phyloP scores from a whole-genome alignment of 2,888 invertebrate species.

The Marronus borbonicus region DNA sequence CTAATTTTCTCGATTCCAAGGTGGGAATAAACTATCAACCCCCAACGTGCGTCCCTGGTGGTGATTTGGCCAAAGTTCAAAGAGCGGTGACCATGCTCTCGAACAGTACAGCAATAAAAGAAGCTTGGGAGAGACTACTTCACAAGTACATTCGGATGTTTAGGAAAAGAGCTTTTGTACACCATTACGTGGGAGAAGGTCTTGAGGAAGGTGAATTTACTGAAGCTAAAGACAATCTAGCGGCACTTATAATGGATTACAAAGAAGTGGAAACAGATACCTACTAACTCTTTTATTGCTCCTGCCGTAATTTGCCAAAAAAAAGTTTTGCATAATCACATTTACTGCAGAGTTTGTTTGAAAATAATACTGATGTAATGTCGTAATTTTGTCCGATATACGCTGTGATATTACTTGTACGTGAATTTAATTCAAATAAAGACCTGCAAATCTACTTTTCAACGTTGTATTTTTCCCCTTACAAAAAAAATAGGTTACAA shows the following conservation, averaged over 20 bases:
- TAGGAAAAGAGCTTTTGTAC: conserved; percentile 88
- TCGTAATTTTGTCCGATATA: too few species aligned
- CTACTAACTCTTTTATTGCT: conserved; percentile 38
- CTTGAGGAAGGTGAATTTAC: conserved; percentile 79
- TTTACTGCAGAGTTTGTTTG: too few species aligned
- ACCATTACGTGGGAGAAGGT: conserved; percentile 87
- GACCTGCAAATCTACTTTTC: too few species aligned
- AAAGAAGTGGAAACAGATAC: conserved; percentile 75
- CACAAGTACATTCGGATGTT: conserved; percentile 88
- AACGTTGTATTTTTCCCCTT: too few species aligned
- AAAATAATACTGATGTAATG: too few species aligned
- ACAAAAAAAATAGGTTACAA: too few species aligned
- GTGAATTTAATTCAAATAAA: too few species aligned
- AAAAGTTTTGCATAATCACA: too few species aligned
- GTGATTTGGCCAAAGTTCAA: conserved; percentile 82
- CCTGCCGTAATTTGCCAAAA: too few species aligned
- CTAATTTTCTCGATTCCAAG: conserved; percentile 64
- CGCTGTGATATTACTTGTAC: too few species aligned
- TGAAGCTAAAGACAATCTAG: conserved; percentile 77
- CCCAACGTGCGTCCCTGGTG: conserved; percentile 83
- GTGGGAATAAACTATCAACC: conserved; percentile 84
- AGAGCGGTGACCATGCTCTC: conserved; percentile 89
- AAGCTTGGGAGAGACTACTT: conserved; percentile 85
- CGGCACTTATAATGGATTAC: conserved; percentile 78
- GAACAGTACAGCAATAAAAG: conserved; percentile 86